Percentiles rank a stretch among this genome's conserved stretches.
These are phyloP conservation scores for rabbit (Oryctolagus cuniculus) DNA, from an alignment of 2,113 vertebrate species.

Conservation along the genomic window mOryCun1.1 NC_091445.1:14651001-14651500, in stretches of 20 bases:
- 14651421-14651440: not conserved
- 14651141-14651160: constrained; percentile 82
- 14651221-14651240: not conserved
- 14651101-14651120: constrained; percentile 84
- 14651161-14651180: constrained; percentile 79
- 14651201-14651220: constrained; percentile 49
- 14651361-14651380: not conserved
- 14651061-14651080: constrained; percentile 83
- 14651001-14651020: constrained; percentile 76
- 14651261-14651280: not conserved
- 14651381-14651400: not conserved
- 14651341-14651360: not conserved
- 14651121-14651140: constrained; percentile 82
- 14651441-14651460: not conserved
- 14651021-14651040: constrained; percentile 80
- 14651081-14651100: constrained; percentile 79
- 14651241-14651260: not conserved
- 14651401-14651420: not conserved
- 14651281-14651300: not conserved
- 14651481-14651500: constrained; percentile 1
- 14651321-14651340: not conserved
- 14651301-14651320: not conserved
- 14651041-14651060: constrained; percentile 76
- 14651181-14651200: constrained; percentile 74
- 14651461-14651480: not conserved